Percentiles rank a stretch among this genome's conserved stretches.
Conservation (phyloP, 1,140 invertebrate species). For the Orchestia grillus region DNA sequence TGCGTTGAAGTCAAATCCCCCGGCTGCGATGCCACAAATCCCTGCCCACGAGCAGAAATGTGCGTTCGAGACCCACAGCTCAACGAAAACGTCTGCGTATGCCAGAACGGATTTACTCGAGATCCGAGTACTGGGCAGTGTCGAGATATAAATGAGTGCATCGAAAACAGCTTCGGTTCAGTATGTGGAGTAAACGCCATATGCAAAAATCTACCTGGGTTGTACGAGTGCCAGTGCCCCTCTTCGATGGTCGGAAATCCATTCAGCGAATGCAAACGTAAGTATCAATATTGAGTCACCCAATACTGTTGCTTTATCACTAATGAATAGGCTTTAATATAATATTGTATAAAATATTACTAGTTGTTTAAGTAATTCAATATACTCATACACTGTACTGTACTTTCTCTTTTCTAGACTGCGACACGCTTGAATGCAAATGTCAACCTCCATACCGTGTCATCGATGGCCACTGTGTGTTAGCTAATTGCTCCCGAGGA, state of each 20-base stretch:
- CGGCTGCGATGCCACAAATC: conserved; percentile 80
- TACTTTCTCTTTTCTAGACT: conserved; percentile 74
- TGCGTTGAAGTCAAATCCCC: conserved; percentile 78
- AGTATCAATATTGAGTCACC: conserved; percentile 51
- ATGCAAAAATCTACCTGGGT: conserved; percentile 93
- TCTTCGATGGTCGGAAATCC: conserved; percentile 89
- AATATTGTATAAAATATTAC: neutral
- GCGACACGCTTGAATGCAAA: conserved; percentile 84
- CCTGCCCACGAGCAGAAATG: conserved; percentile 86
- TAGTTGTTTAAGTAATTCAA: neutral
- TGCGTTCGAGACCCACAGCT: conserved; percentile 83
- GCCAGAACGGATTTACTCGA: conserved; percentile 84
- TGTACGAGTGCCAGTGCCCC: conserved; percentile 92
- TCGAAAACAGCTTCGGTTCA: conserved; percentile 78
- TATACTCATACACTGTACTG: too few relatives aligned
- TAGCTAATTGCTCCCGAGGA: conserved; percentile 84
- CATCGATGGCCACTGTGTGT: conserved; percentile 82
- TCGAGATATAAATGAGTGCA: conserved; percentile 90
- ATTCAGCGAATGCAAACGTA: conserved; percentile 81
- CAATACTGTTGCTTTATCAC: neutral
- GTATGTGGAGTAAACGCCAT: conserved; percentile 88
- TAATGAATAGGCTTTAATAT: neutral
- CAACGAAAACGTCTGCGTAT: conserved; percentile 86
- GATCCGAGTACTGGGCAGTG: conserved; percentile 80
- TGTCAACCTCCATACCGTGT: conserved; percentile 89